These are phyloP conservation scores for Tenthredo livida DNA, from an alignment of 2,888 invertebrate species.

Conservation along the genomic window DNA sequence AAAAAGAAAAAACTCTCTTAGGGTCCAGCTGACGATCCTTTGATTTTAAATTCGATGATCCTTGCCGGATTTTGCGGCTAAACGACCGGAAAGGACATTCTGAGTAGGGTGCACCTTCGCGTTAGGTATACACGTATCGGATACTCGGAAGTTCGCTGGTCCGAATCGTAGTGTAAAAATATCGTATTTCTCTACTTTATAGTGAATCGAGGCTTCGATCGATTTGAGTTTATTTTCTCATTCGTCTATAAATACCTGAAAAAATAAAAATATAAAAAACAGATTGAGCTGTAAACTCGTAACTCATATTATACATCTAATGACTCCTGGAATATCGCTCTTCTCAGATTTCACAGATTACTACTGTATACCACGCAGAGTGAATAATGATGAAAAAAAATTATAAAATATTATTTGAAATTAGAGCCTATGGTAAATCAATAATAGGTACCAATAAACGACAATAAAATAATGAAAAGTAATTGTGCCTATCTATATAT, in stretches of 20 bases:
- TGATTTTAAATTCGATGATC: slow-evolving; percentile 20
- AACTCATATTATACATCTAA: not conserved
- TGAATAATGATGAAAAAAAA: not conserved
- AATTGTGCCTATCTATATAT: not conserved
- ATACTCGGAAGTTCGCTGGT: not conserved
- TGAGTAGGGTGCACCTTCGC: not conserved
- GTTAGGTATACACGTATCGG: not conserved
- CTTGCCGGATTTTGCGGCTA: not conserved
- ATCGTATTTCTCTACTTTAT: not conserved
- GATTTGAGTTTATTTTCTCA: not conserved
- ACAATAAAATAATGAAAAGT: not conserved
- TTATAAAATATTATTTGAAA: not conserved
- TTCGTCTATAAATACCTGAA: slow-evolving; percentile 2
- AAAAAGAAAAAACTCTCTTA: not conserved
- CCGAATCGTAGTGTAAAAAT: not conserved
- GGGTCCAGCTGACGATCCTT: slow-evolving; percentile 14
- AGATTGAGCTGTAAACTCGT: not conserved
- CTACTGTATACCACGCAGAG: not conserved
- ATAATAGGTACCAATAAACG: not conserved
- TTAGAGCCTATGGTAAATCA: not conserved
- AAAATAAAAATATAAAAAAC: too few relatives aligned
- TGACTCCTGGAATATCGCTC: not conserved
- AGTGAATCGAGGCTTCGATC: not conserved
- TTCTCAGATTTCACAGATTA: not conserved
- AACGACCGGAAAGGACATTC: not conserved